A percentile compares a stretch with the other conserved stretches of the same genome.
phyloP scores from a whole-genome alignment of 1,140 invertebrate genomes.

The Tetragnatha versicolor region DNA sequence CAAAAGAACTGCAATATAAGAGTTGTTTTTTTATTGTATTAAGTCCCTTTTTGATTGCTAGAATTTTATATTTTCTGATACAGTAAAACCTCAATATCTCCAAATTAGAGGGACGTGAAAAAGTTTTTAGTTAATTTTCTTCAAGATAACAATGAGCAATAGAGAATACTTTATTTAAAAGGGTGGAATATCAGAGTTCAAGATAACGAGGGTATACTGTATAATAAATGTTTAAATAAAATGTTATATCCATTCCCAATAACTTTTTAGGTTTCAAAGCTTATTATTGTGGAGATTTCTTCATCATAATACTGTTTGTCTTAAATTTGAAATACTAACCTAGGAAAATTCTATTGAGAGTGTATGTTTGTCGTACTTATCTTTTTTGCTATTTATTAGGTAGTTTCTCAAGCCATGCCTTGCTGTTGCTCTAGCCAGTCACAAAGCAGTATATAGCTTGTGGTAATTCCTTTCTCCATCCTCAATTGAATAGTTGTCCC shows the following conservation, averaged over 20 bases:
- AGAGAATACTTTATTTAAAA: no score
- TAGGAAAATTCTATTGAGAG: not conserved
- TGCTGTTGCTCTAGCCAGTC: constrained; percentile 32
- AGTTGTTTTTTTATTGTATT: no score
- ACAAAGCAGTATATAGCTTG: constrained; percentile 46
- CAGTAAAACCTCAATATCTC: no score
- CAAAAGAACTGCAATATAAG: no score
- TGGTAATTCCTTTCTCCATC: constrained; percentile 50
- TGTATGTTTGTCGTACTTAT: constrained; percentile 22
- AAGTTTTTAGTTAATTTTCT: no score
- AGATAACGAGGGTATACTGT: not conserved
- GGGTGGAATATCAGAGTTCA: not conserved
- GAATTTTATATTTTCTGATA: no score
- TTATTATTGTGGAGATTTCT: not conserved
- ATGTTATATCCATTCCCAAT: no score
- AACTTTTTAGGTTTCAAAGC: not conserved
- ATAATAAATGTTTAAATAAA: not conserved
- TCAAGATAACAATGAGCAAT: no score
- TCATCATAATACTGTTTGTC: not conserved
- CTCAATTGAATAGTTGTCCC: constrained; percentile 7
- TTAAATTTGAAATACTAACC: not conserved
- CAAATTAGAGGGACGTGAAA: no score
- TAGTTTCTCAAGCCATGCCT: constrained; percentile 40
- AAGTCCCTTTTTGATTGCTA: no score
- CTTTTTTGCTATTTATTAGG: constrained; percentile 50